Base-by-base conservation (phyloP, 2,113 vertebrate species). In the Megaleporinus macrocephalus region DNA sequence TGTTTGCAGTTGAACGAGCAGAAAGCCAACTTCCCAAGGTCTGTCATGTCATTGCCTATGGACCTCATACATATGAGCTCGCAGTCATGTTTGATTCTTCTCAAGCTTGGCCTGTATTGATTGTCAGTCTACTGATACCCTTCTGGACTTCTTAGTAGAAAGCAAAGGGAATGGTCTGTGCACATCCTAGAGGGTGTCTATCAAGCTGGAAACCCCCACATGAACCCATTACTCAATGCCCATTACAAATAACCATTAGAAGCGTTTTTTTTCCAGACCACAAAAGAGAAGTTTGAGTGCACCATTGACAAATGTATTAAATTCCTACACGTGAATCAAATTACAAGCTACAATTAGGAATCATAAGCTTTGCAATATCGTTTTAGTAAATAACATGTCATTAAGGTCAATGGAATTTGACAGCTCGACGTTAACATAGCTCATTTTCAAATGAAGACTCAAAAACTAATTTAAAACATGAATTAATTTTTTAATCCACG, bases 91-190 rank as follows among this genome's bases (percentile, higher is more conserved):
- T 63, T 20, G 51, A 62, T 73, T 78, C 36, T 14, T 6, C 30
- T 76, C 83, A 66, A 53, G 79, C 68, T 74, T 44, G 66, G 66
- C 15, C 22, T 12, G 18, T 65, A 80, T 76, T 76, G 83, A 80
- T 83, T 83, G 33, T 27, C 49, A 70, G 51, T 65, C 26, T 27
- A 53, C 82, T 68, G 53, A 49, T 53, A 29, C 36, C 61, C 78
- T 68, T 68, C 73, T 49, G 51, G 73, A 82, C 51, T 22, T 82
- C 80, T 70, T 47, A 24, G 73, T 63, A 53, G 73, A 69, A 66
- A 82, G 65, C 53, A 68, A 59, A 22, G 24, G 63, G 51, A 30
- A 75, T 27, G 18, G 41, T 82, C 72, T 68, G 30, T 53, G 61
- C 49, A 16, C 12, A 61, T 61, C 72, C 68, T 18, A 26, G 63